Conservation (phyloP, 1,140 invertebrate genomes). For the Colletes latitarsis region DNA sequence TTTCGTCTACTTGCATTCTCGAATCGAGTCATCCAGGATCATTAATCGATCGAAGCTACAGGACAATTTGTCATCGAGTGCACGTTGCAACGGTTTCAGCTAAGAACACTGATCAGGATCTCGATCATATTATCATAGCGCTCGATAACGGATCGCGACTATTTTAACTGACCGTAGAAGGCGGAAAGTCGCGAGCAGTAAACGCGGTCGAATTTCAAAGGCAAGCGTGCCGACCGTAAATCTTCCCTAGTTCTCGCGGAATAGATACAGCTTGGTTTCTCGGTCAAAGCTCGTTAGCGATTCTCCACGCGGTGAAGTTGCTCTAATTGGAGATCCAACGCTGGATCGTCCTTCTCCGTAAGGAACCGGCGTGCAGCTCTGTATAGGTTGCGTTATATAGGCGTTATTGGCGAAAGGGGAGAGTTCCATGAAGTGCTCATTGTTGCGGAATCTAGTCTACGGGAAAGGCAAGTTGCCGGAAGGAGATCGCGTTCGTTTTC, state of each 20-base stretch:
- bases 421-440: constrained; percentile 21
- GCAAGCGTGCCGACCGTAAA: constrained; percentile 42
- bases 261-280: constrained; percentile 57
- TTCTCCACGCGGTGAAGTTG: constrained; percentile 52
- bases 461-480: constrained; percentile 3
- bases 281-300: constrained; percentile 62
- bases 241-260: constrained; percentile 39
- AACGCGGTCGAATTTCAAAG: background rate
- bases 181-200: background rate
- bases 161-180: too few species aligned
- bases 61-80: too few species aligned
- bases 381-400: constrained; percentile 38
- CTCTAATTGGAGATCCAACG: constrained; percentile 59
- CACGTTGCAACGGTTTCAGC: too few species aligned
- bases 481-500: constrained; percentile 22
- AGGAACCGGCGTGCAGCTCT: constrained; percentile 22
- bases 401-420: constrained; percentile 50
- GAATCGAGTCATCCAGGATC: background rate
- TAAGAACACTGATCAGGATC: too few species aligned
- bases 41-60: too few species aligned
- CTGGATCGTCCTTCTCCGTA: constrained; percentile 37
- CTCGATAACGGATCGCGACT: too few species aligned
- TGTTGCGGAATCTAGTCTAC: constrained; percentile 43
- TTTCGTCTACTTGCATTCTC: background rate
- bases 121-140: too few species aligned